These are phyloP conservation scores for Ceyx melanurus DNA, from an alignment of 2,113 vertebrate genomes.

Conservation along the genomic window DNA sequence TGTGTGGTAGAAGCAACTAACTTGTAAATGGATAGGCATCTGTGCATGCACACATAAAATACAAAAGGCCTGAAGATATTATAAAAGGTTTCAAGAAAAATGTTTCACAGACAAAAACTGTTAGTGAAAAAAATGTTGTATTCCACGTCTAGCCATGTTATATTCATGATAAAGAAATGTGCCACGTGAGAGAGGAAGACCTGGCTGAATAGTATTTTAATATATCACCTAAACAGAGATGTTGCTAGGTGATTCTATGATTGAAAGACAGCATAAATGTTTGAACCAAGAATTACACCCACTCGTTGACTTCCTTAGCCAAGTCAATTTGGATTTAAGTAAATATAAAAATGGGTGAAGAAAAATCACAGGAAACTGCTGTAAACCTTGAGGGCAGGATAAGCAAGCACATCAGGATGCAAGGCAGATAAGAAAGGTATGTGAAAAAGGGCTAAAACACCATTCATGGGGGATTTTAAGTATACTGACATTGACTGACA, in stretches of 20 bases:
- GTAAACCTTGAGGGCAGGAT: slow-evolving; percentile 60
- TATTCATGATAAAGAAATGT: slow-evolving; percentile 1
- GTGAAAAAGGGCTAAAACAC: slow-evolving; percentile 41
- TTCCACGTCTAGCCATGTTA: background rate
- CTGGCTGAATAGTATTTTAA: slow-evolving; percentile 28
- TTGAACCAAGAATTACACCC: slow-evolving; percentile 47
- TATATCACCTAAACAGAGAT: slow-evolving; percentile 8
- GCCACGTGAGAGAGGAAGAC: background rate
- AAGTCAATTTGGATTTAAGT: slow-evolving; percentile 43
- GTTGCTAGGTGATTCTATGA: background rate
- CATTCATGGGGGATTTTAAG: slow-evolving; percentile 45
- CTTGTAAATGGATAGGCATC: slow-evolving; percentile 36
- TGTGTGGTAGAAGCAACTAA: slow-evolving; percentile 27
- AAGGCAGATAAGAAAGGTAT: slow-evolving; percentile 50
- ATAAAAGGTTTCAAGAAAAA: slow-evolving; percentile 48
- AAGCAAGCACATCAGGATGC: slow-evolving; percentile 48
- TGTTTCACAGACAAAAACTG: slow-evolving; percentile 27
- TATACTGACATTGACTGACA: slow-evolving; percentile 57
- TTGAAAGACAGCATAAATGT: background rate
- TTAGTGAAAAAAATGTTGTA: background rate
- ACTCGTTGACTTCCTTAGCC: background rate
- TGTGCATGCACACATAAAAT: slow-evolving; percentile 9
- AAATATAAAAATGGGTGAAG: slow-evolving; percentile 42
- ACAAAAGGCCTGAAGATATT: slow-evolving; percentile 27
- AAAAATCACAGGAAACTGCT: slow-evolving; percentile 57